phyloP scores from a whole-genome alignment of 2,888 invertebrate genomes.

The Tetranychus truncatus region DNA sequence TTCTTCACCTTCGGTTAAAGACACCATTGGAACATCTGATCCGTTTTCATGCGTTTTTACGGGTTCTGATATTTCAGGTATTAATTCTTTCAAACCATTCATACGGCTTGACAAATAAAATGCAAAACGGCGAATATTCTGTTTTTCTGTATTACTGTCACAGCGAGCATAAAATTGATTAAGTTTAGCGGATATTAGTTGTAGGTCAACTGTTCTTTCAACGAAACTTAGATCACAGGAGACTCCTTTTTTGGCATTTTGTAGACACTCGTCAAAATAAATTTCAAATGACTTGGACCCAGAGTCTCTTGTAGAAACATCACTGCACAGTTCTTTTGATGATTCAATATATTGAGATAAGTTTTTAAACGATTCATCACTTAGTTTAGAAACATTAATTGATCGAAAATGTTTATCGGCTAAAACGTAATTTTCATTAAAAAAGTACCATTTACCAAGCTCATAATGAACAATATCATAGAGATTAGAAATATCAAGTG shows the following conservation, averaged over 20 bases:
- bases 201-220: constrained; percentile 6
- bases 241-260: constrained; percentile 12
- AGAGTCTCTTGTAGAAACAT: neutral
- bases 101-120: constrained; percentile 10
- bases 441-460: constrained; percentile 26
- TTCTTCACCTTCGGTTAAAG: constrained; percentile 11
- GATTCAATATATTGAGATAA: constrained; percentile 17
- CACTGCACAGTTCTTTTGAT: constrained; percentile 8
- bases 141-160: neutral
- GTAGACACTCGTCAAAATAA: constrained; percentile 9
- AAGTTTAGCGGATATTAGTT: neutral
- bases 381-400: constrained; percentile 6
- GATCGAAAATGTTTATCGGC: constrained; percentile 23
- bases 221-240: constrained; percentile 11
- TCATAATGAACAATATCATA: constrained; percentile 22
- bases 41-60: neutral
- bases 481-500: constrained; percentile 10
- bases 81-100: constrained; percentile 11
- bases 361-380: constrained; percentile 13
- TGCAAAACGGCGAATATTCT: neutral
- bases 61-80: neutral
- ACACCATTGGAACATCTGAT: neutral
- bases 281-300: constrained; percentile 14
- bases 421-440: constrained; percentile 25
- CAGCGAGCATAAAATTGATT: constrained; percentile 7